Evolutionary conservation across 1,140 invertebrate species (phyloP).

Genomic region (Charaxes varanes): DNA sequence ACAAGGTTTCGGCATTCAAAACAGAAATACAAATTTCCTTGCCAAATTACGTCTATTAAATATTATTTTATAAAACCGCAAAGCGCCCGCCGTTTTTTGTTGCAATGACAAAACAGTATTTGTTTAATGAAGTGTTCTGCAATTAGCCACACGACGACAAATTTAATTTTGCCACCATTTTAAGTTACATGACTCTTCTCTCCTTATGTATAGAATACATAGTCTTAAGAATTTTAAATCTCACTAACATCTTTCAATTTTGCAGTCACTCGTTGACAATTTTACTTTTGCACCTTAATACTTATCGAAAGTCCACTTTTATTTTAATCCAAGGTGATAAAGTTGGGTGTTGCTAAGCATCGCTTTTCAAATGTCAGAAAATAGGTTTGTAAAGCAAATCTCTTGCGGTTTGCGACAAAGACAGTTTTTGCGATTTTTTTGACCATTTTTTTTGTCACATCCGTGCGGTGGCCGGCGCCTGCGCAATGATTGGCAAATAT

Average conservation of each 20-base stretch:
- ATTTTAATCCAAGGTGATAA: constrained; percentile 6
- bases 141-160: constrained; percentile 24
- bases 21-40: neutral
- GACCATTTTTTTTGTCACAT: constrained; percentile 11
- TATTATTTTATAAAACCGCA: too few relatives aligned
- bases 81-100: constrained; percentile 6
- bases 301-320: too few relatives aligned
- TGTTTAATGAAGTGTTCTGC: constrained; percentile 42
- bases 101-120: constrained; percentile 22
- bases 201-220: neutral
- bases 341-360: constrained; percentile 1
- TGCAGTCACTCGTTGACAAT: neutral
- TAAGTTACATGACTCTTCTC: neutral
- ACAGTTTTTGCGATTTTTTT: constrained; percentile 27
- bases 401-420: constrained; percentile 58
- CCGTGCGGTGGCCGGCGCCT: constrained; percentile 35
- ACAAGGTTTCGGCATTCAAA: too few relatives aligned
- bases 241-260: neutral
- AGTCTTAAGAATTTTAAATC: neutral
- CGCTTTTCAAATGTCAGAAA: neutral
- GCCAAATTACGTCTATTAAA: too few relatives aligned
- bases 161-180: neutral
- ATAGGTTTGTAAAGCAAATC: constrained; percentile 1
- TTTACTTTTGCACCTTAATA: too few relatives aligned
- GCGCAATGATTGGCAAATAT: constrained; percentile 42